Evolutionary conservation across 2,888 invertebrate genomes (phyloP).

Genomic region (Eupithecia abbreviata): DNA sequence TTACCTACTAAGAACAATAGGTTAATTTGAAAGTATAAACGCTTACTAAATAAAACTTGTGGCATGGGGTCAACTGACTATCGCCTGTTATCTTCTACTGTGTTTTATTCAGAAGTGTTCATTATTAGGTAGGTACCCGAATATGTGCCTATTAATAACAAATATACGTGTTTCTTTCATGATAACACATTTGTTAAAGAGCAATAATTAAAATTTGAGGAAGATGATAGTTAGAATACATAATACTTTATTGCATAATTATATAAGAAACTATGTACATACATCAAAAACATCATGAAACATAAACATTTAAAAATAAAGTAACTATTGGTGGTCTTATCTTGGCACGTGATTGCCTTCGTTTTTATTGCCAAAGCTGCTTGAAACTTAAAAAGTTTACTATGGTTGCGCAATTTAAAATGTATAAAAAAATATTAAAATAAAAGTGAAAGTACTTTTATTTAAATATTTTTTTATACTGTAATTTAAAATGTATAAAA

Average conservation of each 20-base stretch:
- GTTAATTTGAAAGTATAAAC: conserved; percentile 29
- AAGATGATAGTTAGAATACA: background rate
- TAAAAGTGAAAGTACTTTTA: no score
- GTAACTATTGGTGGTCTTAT: no score
- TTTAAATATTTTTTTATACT: no score
- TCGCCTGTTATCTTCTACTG: background rate
- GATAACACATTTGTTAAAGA: background rate
- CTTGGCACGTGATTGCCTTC: background rate
- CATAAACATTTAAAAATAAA: no score
- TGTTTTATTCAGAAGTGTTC: background rate
- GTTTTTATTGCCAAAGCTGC: background rate
- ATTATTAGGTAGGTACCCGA: background rate
- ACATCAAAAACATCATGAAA: no score
- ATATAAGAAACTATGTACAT: no score
- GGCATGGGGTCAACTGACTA: conserved; percentile 16
- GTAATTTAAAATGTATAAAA: no score
- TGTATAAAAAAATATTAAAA: no score
- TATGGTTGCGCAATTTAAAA: no score
- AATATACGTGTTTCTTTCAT: background rate
- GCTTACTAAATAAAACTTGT: conserved; percentile 4
- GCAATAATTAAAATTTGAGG: background rate
- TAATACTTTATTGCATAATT: no score
- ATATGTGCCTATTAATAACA: background rate
- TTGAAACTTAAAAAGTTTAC: background rate
- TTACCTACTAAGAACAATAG: conserved; percentile 21